Conservation (phyloP, 2,888 invertebrate genomes). For the Papilio gigon region DNA sequence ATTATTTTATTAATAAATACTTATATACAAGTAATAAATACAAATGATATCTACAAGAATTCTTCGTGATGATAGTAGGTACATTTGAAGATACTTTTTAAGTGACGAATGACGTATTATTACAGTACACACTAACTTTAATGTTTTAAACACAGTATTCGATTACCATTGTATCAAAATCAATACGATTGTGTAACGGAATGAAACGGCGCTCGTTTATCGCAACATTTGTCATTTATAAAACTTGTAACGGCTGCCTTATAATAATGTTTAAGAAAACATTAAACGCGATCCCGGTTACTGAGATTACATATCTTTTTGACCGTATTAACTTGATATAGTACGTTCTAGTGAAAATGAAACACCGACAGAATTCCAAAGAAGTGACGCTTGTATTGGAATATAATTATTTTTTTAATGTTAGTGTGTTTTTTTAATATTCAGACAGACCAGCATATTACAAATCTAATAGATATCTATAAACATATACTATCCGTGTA, state of each 20-base stretch:
- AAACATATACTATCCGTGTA: neutral
- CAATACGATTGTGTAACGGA: conserved; percentile 12
- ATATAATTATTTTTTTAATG: too few species aligned
- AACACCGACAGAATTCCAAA: too few species aligned
- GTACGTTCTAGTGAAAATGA: too few species aligned
- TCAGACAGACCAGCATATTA: too few species aligned
- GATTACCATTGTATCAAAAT: conserved; percentile 13
- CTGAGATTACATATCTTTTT: neutral
- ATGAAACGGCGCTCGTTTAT: neutral
- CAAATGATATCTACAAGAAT: too few species aligned
- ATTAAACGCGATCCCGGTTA: neutral
- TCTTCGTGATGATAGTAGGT: too few species aligned
- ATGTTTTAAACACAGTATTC: neutral
- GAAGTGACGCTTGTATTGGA: too few species aligned
- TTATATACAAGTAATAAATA: too few species aligned
- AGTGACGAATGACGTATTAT: neutral
- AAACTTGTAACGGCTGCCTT: neutral
- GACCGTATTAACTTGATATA: neutral
- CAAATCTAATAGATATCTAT: neutral
- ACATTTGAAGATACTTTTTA: too few species aligned
- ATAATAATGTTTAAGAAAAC: conserved; percentile 9
- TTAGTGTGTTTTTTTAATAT: too few species aligned
- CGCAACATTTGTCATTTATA: neutral
- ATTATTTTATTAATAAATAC: neutral
- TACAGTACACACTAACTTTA: neutral